Base-by-base conservation (phyloP, 2,797 vertebrate species). In the Pangasius djambal region DNA sequence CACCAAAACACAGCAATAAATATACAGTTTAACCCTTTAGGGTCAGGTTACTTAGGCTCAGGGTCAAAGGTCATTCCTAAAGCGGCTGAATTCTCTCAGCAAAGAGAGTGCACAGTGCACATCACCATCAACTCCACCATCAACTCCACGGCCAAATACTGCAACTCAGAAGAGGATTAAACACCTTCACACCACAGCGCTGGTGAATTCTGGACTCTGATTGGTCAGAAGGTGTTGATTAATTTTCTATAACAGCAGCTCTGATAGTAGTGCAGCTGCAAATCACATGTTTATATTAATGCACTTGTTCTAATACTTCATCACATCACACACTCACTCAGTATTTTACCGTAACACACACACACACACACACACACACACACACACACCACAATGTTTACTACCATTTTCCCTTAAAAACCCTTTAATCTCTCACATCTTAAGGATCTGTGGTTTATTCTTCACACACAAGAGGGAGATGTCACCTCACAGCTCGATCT, bases 1-100 rank as follows among this genome's bases (percentile, higher is more conserved):
- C 90, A 83, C 63, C 25, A 88, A 83, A 86, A 90, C 90, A 78
- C 86, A 52, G 70, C 69, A 69, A 74, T 89, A 88, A 86, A 92
- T 37, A 82, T 65, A 85, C 83, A 83, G 74, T 52, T 85, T 69
- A 70, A 52, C 63, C 63, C 83, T 70, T 69, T 70, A 52, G 16
- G 44, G 65, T 31, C 59, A 57, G 52, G 8, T 34, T 28, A 28
- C 61, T 52, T 15, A 82, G 65, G 86, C 63, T 65, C 59, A 70
- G 83, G 83, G 87, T 88, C 67, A 85, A 55, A 70, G 83, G 48
- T 85, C 83, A 70, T 70, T 85, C 59, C 25, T 40, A 63, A 83
- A 37, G 12, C 5, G 12, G 37, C 16, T n/a, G 37, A 65, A 83
- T 83, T 63, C 59, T 65, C 28, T 65, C 22, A 65, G 37, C 6